Base-by-base conservation (phyloP, 2,888 invertebrate species). In the Strigamia maritima region DNA sequence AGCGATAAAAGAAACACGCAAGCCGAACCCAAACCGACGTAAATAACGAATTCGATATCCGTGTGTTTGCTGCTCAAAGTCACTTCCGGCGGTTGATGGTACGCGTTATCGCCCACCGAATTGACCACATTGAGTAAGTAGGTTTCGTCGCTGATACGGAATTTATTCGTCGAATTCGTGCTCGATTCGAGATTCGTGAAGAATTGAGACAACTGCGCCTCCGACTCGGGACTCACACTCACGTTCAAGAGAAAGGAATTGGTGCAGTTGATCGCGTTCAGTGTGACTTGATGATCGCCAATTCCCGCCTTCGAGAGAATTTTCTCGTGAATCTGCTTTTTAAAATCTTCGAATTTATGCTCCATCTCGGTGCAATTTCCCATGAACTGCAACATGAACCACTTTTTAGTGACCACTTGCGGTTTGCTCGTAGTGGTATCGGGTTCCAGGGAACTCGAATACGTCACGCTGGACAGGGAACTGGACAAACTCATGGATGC, bases 1-100 rank as follows among this genome's bases (percentile, higher is more conserved):
- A 82, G 54, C 1, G 80, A 40, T n/a, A 82, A 44, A 19, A 82
- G 79, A 3, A 82, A 81, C 2, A 81, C 81, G 77, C 82, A 81
- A 0, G 80, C 60, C 0, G 81, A 80, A 0, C 82, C 82, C 22
- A 82, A 79, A 1, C 81, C 80, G 28, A 82, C 79, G 75, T 82
- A 82, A 12, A 82, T 79, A 2, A 82, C 78, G 7, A 81, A 79
- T 74, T 82, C 82, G 16, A 80, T 80, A n/a, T 80, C 80, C n/a
- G 80, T 77, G 54, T 80, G 80, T 12, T 70, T 38, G n/a, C 76
- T 49, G 70, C 80, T 80, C 49, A 78, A 24, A 31, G 60, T 65
- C n/a, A 60, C 26, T 31, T 60, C 35, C 22, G 78, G 78, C 12
- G 60, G 14, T 14, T 60, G 78, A n/a, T 78, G 60, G 65, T 28